Evolutionary conservation across 2,113 vertebrate species (phyloP).

Genomic region (Neogale vison): DNA sequence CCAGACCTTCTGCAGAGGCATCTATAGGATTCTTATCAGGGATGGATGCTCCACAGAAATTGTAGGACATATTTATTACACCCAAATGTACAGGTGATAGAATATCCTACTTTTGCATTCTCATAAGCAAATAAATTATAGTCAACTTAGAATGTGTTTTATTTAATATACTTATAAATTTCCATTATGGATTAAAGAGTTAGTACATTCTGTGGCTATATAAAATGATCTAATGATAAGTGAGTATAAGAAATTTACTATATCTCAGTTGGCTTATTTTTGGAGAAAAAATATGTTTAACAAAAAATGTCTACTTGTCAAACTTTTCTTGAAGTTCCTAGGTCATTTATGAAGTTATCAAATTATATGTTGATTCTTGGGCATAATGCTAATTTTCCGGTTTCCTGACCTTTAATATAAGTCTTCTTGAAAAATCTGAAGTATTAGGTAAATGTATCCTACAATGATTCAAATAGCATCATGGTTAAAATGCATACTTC

Average conservation of each 20-base stretch:
- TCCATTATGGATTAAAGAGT: background rate
- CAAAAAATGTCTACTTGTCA: background rate
- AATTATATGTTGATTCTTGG: background rate
- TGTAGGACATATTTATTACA: background rate
- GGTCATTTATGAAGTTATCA: conserved; percentile 1
- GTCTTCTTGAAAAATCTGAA: background rate
- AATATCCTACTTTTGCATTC: background rate
- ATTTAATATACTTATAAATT: background rate
- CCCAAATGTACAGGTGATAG: background rate
- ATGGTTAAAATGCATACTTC: background rate
- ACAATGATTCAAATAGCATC: background rate
- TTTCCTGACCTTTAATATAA: background rate
- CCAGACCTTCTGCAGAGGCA: background rate
- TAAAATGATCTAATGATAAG: background rate
- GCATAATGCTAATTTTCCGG: background rate
- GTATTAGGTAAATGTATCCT: background rate
- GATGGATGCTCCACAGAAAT: background rate
- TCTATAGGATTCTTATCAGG: background rate
- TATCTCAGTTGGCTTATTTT: background rate
- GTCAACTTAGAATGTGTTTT: background rate
- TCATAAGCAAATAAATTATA: background rate
- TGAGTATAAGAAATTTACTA: background rate
- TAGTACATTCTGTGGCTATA: background rate
- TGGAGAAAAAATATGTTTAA: background rate
- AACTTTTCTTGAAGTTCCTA: background rate